These are phyloP conservation scores for Drosophila erecta DNA, from an alignment of 1,140 invertebrate species.

Conservation along the genomic window DNA sequence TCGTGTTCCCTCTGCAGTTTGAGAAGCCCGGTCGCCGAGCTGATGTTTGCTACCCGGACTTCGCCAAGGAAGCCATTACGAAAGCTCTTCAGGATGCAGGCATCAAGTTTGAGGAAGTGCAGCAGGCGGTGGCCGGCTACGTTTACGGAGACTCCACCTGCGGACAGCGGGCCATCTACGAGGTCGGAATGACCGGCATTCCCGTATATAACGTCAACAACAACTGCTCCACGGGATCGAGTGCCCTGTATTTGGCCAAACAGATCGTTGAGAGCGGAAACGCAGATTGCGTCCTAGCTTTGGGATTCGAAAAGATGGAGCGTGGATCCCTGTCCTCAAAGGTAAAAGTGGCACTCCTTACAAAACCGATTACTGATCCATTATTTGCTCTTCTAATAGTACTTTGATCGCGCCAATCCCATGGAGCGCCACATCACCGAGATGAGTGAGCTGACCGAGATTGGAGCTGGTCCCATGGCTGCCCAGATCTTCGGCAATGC, in stretches of 20 bases:
- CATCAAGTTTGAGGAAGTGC: slow-evolving; percentile 91
- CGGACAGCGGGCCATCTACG: slow-evolving; percentile 97
- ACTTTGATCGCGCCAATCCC: slow-evolving; percentile 95
- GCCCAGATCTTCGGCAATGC: slow-evolving; percentile 99
- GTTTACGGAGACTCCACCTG: slow-evolving; percentile 98
- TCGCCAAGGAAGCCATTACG: slow-evolving; percentile 96
- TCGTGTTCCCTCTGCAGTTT: slow-evolving; percentile 71
- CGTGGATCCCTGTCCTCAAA: slow-evolving; percentile 93
- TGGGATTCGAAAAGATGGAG: slow-evolving; percentile 99
- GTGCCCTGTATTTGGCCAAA: slow-evolving; percentile 95
- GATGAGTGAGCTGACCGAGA: slow-evolving; percentile 92
- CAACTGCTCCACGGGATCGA: slow-evolving; percentile 98
- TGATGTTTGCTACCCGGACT: slow-evolving; percentile 96
- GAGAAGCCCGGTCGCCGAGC: slow-evolving; percentile 93
- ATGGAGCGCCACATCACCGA: slow-evolving; percentile 96
- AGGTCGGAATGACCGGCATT: slow-evolving; percentile 97
- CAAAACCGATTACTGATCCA: slow-evolving; percentile 87
- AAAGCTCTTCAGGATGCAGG: slow-evolving; percentile 95
- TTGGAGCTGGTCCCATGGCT: slow-evolving; percentile 92
- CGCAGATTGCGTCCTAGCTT: slow-evolving; percentile 94
- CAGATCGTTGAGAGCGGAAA: slow-evolving; percentile 95
- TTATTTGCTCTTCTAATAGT: slow-evolving; percentile 88
- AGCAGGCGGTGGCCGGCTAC: slow-evolving; percentile 97
- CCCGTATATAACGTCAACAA: slow-evolving; percentile 99
- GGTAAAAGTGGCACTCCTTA: slow-evolving; percentile 74